These are phyloP conservation scores for Pandemis corylana DNA, from an alignment of 2,888 invertebrate species.

Conservation along the genomic window DNA sequence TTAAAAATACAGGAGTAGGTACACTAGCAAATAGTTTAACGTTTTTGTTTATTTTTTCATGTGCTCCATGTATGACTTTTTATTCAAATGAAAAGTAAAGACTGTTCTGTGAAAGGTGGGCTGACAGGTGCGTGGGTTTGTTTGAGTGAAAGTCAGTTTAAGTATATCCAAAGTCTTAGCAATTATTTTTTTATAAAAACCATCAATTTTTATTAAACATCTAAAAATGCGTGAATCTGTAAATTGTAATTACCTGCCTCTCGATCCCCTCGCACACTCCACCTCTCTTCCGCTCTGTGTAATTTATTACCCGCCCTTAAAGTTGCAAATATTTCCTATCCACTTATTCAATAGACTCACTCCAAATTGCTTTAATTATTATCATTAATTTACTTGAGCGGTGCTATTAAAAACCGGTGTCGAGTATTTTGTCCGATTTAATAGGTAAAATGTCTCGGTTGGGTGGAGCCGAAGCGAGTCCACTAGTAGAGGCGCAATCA, in stretches of 20 bases:
- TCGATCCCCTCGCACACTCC: slow-evolving; percentile 5
- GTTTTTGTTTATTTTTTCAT: too few species aligned
- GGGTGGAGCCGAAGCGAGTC: slow-evolving; percentile 71
- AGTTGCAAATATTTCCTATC: slow-evolving; percentile 41
- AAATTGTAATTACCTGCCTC: slow-evolving; percentile 32
- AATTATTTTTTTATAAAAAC: too few species aligned
- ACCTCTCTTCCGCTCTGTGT: slow-evolving; percentile 22
- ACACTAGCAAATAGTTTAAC: neutral
- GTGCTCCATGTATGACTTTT: too few species aligned
- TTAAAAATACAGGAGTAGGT: neutral
- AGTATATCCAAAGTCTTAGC: neutral
- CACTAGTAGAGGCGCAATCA: slow-evolving; percentile 83
- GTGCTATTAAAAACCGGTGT: slow-evolving; percentile 40
- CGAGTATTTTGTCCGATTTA: slow-evolving; percentile 39
- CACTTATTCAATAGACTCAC: slow-evolving; percentile 41
- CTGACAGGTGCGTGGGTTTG: too few species aligned
- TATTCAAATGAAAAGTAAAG: too few species aligned
- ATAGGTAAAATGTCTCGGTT: slow-evolving; percentile 49
- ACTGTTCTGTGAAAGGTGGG: too few species aligned
- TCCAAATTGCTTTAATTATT: slow-evolving; percentile 39
- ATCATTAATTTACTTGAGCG: slow-evolving; percentile 39
- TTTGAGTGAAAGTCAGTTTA: neutral
- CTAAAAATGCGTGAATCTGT: neutral
- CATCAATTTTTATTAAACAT: neutral
- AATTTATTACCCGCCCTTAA: slow-evolving; percentile 35